phyloP scores from a whole-genome alignment of 1,140 invertebrate species.

The Antheraea mylitta region DNA sequence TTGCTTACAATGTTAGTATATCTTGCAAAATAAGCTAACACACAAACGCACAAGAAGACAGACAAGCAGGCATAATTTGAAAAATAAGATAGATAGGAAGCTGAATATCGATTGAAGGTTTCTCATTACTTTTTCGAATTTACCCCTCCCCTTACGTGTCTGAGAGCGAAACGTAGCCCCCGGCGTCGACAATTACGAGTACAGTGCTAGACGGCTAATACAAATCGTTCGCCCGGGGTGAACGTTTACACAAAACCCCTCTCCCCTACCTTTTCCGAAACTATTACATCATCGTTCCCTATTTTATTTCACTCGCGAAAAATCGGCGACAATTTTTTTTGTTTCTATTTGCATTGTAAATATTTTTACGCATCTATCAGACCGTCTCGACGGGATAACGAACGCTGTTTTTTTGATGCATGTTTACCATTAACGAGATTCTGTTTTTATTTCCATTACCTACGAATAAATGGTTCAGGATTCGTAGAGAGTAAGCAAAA shows the following conservation, averaged over 20 bases:
- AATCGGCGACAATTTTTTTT: constrained; percentile 39
- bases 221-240: constrained; percentile 69
- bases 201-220: constrained; percentile 70
- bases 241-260: constrained; percentile 60
- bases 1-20: too few species aligned
- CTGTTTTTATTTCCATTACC: not conserved
- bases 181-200: constrained; percentile 71
- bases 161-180: constrained; percentile 56
- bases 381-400: constrained; percentile 32
- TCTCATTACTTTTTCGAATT: constrained; percentile 57
- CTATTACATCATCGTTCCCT: constrained; percentile 67
- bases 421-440: not conserved
- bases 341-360: constrained; percentile 32
- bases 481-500: not conserved
- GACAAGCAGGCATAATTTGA: not conserved
- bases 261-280: constrained; percentile 45
- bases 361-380: constrained; percentile 35
- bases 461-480: too few species aligned
- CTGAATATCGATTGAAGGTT: constrained; percentile 42
- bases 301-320: constrained; percentile 46
- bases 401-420: constrained; percentile 14
- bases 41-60: not conserved
- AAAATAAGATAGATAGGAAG: constrained; percentile 21
- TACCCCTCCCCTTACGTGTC: constrained; percentile 47
- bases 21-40: not conserved